Evolutionary conservation across 2,888 invertebrate species (phyloP), one percentile per base, ranked within the genome.

Genomic region (Phalera bucephala): DNA sequence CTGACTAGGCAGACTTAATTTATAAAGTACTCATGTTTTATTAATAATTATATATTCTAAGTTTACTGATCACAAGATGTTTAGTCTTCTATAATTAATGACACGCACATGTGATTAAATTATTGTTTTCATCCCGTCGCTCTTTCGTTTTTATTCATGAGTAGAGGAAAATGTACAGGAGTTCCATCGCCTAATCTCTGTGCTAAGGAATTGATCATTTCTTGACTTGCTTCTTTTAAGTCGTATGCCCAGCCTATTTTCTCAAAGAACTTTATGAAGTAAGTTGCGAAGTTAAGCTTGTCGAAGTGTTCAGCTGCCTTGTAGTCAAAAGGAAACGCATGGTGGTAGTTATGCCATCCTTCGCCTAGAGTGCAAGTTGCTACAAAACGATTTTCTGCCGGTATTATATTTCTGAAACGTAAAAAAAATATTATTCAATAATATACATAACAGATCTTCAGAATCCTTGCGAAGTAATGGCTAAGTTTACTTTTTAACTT

Each of bases 271-370:
- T 67, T 61, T 21, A 90, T 86, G 39, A 87, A 79, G 30, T 61
- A 66, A 0, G 86, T 82, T 2, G 80, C 73, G 1, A 79, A 72
- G 43, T 90, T 89, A 29, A 90, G 88, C 23, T 74, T 51, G 32
- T 91, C 83, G 34, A 90, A 91, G 31, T 91, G 87, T 53, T 92
- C 92, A 1, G 91, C 89, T 0, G 91, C 91, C 52, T 91, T 90
- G 70, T 91, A 92, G 64, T 92, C 92, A 77, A 92, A 93, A 1
- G 95, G 95, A 64, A 95, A 95, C 0, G 92, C 92, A 69, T 95
- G 95, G 64, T 95, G 95, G 72, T 94, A 95, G 72, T 95, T 95
- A 74, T 95, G 95, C 93, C 94, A 95, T 1, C 95, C 95, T 67
- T 93, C 93, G 0, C 93, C 93, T 0, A 91, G 67, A 0, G 93